Evolutionary conservation across 2,888 invertebrate species (phyloP).

Genomic region (Perdita meconis): DNA sequence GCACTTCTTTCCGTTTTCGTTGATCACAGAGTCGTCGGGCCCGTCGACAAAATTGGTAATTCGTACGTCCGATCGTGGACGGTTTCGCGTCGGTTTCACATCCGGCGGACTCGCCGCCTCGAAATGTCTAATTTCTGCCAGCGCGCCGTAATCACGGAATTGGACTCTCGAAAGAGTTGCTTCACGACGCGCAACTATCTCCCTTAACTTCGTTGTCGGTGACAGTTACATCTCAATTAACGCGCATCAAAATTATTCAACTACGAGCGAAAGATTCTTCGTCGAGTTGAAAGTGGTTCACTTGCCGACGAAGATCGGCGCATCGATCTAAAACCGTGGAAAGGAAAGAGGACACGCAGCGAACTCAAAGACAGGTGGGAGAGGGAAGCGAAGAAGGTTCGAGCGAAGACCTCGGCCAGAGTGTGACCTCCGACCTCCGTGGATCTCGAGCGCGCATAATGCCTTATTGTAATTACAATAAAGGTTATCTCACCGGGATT

Average conservation of each 20-base stretch:
- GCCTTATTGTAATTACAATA: conserved; percentile 82
- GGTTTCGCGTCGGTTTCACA: conserved; percentile 60
- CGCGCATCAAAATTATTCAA: too few relatives aligned
- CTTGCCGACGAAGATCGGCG: too few relatives aligned
- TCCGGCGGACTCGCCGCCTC: conserved; percentile 48
- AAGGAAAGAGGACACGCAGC: conserved; percentile 12
- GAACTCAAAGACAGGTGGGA: neutral
- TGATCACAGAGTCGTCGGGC: conserved; percentile 41
- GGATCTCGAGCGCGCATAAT: conserved; percentile 73
- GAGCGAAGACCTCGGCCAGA: conserved; percentile 67
- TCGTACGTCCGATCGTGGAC: conserved; percentile 54
- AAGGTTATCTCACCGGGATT: conserved; percentile 81
- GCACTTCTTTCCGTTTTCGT: conserved; percentile 59
- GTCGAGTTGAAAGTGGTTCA: too few relatives aligned
- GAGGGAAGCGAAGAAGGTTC: conserved; percentile 9
- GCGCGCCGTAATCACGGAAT: conserved; percentile 10
- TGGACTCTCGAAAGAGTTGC: neutral
- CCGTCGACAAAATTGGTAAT: conserved; percentile 64
- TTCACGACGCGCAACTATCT: neutral
- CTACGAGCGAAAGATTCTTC: conserved; percentile 7
- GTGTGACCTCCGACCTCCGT: conserved; percentile 73
- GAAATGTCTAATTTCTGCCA: neutral
- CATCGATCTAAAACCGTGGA: conserved; percentile 12
- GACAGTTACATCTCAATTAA: conserved; percentile 8
- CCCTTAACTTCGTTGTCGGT: neutral